Base-by-base conservation (phyloP, 2,888 invertebrate species). In the Scaptomyza cyrtandrae region DNA sequence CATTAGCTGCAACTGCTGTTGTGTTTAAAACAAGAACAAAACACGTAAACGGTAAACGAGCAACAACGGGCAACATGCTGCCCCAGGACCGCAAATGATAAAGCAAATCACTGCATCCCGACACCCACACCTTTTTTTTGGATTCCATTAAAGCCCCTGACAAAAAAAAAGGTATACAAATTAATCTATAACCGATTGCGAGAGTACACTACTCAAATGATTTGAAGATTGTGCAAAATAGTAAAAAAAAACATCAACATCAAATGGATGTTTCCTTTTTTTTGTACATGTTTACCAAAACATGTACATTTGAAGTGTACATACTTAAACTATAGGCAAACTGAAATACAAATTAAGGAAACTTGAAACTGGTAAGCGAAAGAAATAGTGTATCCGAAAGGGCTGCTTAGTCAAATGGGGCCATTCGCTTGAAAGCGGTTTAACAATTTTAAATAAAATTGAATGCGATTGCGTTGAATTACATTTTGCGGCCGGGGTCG, bases 371-470 rank as follows among this genome's bases (percentile, higher is more conserved):
- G 9, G 13, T 1, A 16, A 48, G 16, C 35, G 44, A 6, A 1
- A 24, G 2, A n/a, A 31, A n/a, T 2, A 55, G 63, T 46, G 13
- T 14, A 33, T 35, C 27, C 31, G 19, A 55, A 67, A 62, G 50
- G 61, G 45, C 67, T 71, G 66, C 61, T 61, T 66, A 54, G 41
- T 48, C 62, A 43, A 73, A 67, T 63, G 62, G 62, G 41, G 57
- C 67, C 65, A 71, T 76, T 77, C 65, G 64, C 64, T 62, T 43
- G 61, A 68, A 69, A 69, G 75, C 69, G 71, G 77, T 83, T 88
- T 80, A 80, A 74, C 86, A 84, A 84, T 88, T 88, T 84, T 83
- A 85, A 88, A 86, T 88, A 86, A 85, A 88, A 88, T 88, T 86
- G 80, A 79, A 88, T 84, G 85, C 73, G 86, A 86, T 86, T 88